Evolutionary conservation across 2,888 invertebrate genomes (phyloP).

Genomic region (Geophilus truncorum): DNA sequence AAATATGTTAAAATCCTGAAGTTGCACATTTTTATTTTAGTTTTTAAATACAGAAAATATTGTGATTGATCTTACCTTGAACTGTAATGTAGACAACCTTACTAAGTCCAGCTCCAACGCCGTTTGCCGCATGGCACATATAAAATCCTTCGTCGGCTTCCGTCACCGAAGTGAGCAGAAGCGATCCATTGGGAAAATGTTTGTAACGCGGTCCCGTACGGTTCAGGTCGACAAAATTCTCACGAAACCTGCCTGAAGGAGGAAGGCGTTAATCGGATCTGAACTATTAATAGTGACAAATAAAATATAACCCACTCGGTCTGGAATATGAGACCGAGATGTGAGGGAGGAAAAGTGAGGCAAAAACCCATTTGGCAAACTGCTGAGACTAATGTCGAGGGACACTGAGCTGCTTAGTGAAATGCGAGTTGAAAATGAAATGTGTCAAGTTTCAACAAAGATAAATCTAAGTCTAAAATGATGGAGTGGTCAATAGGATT

Average conservation of each 20-base stretch:
- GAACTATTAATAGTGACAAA: neutral
- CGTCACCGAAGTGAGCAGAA: constrained; percentile 11
- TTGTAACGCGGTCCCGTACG: constrained; percentile 29
- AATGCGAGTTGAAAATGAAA: neutral
- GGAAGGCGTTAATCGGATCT: constrained; percentile 32
- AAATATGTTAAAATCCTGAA: too few species aligned
- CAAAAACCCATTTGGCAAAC: neutral
- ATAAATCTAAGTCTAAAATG: constrained; percentile 13
- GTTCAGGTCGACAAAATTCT: constrained; percentile 25
- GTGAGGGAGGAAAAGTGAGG: neutral
- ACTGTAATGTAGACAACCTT: constrained; percentile 46
- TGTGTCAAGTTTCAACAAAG: neutral
- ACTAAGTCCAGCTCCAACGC: constrained; percentile 46
- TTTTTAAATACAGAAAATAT: neutral
- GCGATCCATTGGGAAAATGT: constrained; percentile 33
- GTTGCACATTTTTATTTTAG: too few species aligned
- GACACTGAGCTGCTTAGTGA: neutral
- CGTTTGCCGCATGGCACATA: constrained; percentile 47
- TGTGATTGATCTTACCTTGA: constrained; percentile 42
- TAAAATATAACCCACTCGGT: neutral
- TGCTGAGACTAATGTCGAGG: neutral
- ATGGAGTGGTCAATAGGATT: constrained; percentile 17
- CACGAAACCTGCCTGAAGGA: constrained; percentile 31
- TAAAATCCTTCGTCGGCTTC: constrained; percentile 35
- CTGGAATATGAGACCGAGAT: neutral